These are phyloP conservation scores for Trissonchulus latispiculum DNA, from an alignment of 2,888 invertebrate genomes.

Conservation along the genomic window DNA sequence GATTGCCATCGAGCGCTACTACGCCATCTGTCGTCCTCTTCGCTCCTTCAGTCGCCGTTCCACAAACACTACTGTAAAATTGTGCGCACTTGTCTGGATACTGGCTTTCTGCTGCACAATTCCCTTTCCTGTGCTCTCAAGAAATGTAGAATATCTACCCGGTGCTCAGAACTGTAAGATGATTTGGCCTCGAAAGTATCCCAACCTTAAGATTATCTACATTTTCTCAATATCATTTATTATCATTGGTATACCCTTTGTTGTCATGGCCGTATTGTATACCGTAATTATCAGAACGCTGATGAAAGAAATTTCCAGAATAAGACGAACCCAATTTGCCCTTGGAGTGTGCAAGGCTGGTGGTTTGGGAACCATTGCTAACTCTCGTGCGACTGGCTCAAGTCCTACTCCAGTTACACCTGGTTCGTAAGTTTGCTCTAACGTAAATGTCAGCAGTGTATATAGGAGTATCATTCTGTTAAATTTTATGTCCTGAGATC, in stretches of 20 bases:
- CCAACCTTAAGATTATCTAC: neutral
- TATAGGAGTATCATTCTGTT: too few species aligned
- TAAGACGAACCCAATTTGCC: neutral
- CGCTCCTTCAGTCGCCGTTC: slow-evolving; percentile 48
- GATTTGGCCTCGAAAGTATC: neutral
- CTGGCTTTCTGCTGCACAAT: neutral
- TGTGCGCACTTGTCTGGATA: neutral
- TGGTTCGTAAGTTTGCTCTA: too few species aligned
- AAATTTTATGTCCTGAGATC: too few species aligned
- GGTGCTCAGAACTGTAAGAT: neutral
- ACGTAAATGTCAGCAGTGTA: too few species aligned
- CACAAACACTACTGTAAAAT: neutral
- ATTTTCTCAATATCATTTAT: neutral
- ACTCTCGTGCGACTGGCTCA: too few species aligned
- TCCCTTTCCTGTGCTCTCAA: neutral
- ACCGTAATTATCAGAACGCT: neutral
- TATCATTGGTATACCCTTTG: neutral
- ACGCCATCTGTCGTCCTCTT: slow-evolving; percentile 65
- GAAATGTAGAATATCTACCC: neutral
- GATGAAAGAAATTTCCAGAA: neutral
- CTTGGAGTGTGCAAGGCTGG: too few species aligned
- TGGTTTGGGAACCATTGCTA: too few species aligned
- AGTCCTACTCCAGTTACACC: too few species aligned
- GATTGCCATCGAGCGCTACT: slow-evolving; percentile 66
- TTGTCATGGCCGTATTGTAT: neutral